phyloP scores from a whole-genome alignment of 2,888 invertebrate genomes.

The Metacarcinus magister region DNA sequence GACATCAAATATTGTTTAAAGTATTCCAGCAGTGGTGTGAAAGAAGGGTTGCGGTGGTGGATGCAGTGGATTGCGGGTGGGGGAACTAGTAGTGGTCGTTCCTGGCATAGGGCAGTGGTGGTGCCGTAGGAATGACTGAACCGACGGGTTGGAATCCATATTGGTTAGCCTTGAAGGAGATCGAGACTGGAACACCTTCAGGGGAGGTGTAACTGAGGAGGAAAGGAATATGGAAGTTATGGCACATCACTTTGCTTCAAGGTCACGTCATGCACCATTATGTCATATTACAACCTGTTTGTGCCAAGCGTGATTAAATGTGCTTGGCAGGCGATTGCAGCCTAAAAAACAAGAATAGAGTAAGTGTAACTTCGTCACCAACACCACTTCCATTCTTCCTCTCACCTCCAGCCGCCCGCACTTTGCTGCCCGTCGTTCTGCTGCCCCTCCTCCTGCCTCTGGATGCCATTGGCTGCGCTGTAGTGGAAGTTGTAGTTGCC shows the following conservation, averaged over 20 bases:
- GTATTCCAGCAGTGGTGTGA: background rate
- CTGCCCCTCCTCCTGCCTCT: conserved; percentile 69
- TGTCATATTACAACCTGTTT: background rate
- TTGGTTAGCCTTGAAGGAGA: conserved; percentile 76
- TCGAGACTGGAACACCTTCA: conserved; percentile 72
- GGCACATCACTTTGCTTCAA: background rate
- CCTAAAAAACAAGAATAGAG: background rate
- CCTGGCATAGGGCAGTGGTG: conserved; percentile 70
- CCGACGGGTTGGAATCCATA: conserved; percentile 76
- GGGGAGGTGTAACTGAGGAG: conserved; percentile 76
- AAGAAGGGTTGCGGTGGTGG: background rate
- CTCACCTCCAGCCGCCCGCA: conserved; percentile 79
- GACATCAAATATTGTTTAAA: background rate
- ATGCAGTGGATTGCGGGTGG: background rate
- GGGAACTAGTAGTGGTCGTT: background rate
- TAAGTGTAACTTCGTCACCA: background rate
- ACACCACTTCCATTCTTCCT: background rate
- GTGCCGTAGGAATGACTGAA: conserved; percentile 66
- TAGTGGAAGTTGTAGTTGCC: conserved; percentile 77
- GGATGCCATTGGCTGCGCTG: conserved; percentile 76
- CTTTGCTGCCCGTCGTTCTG: conserved; percentile 72
- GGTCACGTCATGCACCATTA: background rate
- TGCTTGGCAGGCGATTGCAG: no score
- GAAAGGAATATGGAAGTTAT: background rate
- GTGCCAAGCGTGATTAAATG: background rate